Base-by-base conservation (phyloP, 2,888 invertebrate genomes). In the Oscheius myriophilus region DNA sequence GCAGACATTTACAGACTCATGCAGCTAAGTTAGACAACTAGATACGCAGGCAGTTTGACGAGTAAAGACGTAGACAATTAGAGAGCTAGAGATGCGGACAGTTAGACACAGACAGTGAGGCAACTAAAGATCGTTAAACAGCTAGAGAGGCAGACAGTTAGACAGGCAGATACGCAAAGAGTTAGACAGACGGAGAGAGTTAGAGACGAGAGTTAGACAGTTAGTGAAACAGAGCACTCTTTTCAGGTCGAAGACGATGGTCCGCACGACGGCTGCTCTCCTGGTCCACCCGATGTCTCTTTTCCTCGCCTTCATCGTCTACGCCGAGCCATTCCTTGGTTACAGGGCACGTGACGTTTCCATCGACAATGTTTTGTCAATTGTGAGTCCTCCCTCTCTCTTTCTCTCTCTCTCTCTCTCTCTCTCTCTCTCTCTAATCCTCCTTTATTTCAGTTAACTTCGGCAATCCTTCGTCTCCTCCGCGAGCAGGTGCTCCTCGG, bases 401-500 rank as follows among this genome's bases (percentile, higher is more conserved):
- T n/a, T n/a, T n/a, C n/a, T n/a, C n/a, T n/a, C 33, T 33, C 33
- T 33, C 33, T 33, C 33, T 33, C 33, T 53, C n/a, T 49, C 21
- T 9, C 49, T 6, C n/a, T 49, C n/a, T 18, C 3, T 49, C 3
- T 49, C 25, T 39, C 16, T 21, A 54, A n/a, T 4, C 25, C 2
- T 21, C 18, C 58, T 21, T 14, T 33, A 2, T 54, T 64, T 23
- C 39, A 67, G 67, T 1, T 59, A 1, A 49, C 14, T 12, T 58
- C 58, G 12, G 18, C 51, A 2, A 26, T 67, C 42, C 25, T 39
- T 18, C 57, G 51, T 18, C 41, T 73, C 18, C 23, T 71, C 9
- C 41, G 61, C 25, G 67, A 75, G 14, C 55, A 76, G 54, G 52
- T 64, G 2, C 41, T 71, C 0, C 70, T 71, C 59, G 74, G 72